Conservation (phyloP, 2,797 vertebrate species). For the Eutrigla gurnardus region DNA sequence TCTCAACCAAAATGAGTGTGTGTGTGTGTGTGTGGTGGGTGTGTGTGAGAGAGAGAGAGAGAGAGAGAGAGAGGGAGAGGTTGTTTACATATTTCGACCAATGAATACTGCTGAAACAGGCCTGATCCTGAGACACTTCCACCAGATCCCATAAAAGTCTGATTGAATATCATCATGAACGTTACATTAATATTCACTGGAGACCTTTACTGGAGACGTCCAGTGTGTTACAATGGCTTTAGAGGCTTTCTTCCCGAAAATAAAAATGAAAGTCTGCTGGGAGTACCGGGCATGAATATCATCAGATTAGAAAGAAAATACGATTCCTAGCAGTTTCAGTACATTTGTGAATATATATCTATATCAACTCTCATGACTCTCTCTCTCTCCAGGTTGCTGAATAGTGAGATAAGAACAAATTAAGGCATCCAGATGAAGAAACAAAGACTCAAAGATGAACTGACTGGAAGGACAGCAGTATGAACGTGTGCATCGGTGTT, state of each 20-base stretch:
- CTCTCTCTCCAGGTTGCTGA: slow-evolving; percentile 58
- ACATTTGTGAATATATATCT: slow-evolving; percentile 21
- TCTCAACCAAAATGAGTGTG: slow-evolving; percentile 29
- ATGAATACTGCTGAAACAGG: slow-evolving; percentile 44
- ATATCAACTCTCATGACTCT: slow-evolving; percentile 22
- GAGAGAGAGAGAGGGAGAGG: slow-evolving; percentile 29
- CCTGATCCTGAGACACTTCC: slow-evolving; percentile 62
- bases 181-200: slow-evolving; percentile 42
- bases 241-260: slow-evolving; percentile 37
- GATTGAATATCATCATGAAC: slow-evolving; percentile 41
- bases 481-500: slow-evolving; percentile 31
- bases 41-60: slow-evolving; percentile 28
- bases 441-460: slow-evolving; percentile 52
- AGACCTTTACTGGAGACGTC: slow-evolving; percentile 39
- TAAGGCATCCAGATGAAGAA: slow-evolving; percentile 85
- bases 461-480: slow-evolving; percentile 49
- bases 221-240: slow-evolving; percentile 61
- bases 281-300: slow-evolving; percentile 25
- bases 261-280: slow-evolving; percentile 9
- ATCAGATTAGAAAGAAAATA: slow-evolving; percentile 34
- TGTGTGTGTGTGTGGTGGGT: not conserved
- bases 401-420: slow-evolving; percentile 70
- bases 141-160: slow-evolving; percentile 55
- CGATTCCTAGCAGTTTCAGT: slow-evolving; percentile 23
- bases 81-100: slow-evolving; percentile 6